Conservation (phyloP, 2,797 vertebrate species). For the Falco peregrinus region DNA sequence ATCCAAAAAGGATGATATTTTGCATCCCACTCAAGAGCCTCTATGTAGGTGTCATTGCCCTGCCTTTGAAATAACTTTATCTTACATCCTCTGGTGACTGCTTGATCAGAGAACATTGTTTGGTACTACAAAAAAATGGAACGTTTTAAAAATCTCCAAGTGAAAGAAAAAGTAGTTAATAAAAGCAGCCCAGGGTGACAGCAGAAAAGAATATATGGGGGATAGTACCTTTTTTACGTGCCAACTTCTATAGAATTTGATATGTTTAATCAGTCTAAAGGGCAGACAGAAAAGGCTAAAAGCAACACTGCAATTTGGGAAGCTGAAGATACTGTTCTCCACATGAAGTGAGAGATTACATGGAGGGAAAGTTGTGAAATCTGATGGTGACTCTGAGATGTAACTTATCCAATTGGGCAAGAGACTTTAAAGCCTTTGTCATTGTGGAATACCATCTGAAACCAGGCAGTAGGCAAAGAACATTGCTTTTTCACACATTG, state of each 20-base stretch:
- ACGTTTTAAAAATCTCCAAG: neutral
- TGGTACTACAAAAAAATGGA: neutral
- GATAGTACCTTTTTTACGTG: neutral
- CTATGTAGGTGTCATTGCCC: neutral
- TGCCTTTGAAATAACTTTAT: neutral
- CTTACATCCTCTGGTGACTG: neutral
- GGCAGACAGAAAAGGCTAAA: neutral
- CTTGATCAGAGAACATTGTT: neutral
- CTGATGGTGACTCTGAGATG: neutral
- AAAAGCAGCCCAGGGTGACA: neutral
- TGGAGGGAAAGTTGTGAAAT: neutral
- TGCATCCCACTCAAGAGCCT: neutral
- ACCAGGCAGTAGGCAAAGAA: neutral
- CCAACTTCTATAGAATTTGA: neutral
- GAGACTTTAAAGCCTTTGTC: neutral
- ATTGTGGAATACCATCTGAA: neutral
- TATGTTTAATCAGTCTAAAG: neutral
- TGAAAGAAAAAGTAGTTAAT: neutral
- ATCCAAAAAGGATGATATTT: neutral
- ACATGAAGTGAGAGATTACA: neutral
- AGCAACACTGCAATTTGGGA: neutral
- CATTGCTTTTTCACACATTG: neutral
- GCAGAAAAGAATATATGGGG: neutral
- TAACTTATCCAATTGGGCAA: neutral
- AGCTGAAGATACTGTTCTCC: neutral